A percentile compares a stretch with the other conserved stretches of the same genome.
These are phyloP conservation scores for Hypotaenidia okinawae DNA, from an alignment of 2,797 vertebrate species.

Conservation along the genomic window DNA sequence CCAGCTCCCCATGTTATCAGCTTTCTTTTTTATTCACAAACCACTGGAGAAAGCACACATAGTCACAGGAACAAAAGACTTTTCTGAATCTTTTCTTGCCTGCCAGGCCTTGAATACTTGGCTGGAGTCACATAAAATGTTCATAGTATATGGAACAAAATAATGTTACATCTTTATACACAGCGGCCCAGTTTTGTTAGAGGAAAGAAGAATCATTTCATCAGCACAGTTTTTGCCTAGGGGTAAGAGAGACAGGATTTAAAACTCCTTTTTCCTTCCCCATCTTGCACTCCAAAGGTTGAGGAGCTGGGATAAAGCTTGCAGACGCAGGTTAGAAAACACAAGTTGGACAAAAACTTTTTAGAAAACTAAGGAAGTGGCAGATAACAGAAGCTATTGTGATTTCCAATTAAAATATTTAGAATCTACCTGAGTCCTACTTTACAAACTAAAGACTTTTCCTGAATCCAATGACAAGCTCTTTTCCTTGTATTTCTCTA, in stretches of 20 bases:
- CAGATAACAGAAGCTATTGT: not conserved
- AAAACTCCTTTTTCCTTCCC: not conserved
- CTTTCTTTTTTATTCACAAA: not conserved
- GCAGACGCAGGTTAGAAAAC: not conserved
- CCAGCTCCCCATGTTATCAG: not conserved
- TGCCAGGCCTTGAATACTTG: not conserved
- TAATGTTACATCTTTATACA: not conserved
- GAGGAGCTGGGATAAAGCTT: not conserved
- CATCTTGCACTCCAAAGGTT: not conserved
- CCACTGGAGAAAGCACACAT: not conserved
- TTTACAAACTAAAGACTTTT: not conserved
- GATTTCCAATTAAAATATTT: not conserved
- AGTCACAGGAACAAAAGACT: not conserved
- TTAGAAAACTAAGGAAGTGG: not conserved
- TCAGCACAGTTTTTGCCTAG: not conserved
- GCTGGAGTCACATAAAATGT: not conserved
- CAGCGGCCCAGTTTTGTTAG: not conserved
- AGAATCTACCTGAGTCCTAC: not conserved
- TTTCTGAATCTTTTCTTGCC: not conserved
- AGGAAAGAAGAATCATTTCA: not conserved
- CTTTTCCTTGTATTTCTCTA: not conserved
- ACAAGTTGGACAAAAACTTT: not conserved
- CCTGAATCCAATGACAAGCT: fast-evolving
- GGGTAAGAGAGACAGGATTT: not conserved
- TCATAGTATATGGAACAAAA: not conserved